Percentiles rank a stretch among this genome's conserved stretches.
These are phyloP conservation scores for Mimachlamys varia DNA, from an alignment of 2,888 invertebrate species.

Conservation along the genomic window DNA sequence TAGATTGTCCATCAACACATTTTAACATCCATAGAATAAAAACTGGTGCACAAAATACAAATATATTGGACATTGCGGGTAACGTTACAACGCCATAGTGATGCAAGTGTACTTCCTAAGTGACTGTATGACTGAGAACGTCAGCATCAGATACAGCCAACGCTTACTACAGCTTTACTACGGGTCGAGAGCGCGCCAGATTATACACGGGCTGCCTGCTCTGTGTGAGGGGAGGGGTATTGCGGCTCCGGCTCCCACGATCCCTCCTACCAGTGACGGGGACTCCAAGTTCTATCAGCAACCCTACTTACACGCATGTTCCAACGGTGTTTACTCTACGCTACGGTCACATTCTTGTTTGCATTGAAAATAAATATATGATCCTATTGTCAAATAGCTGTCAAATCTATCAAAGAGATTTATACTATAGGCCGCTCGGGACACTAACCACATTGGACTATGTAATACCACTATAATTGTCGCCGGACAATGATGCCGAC, in stretches of 20 bases:
- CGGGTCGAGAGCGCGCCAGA: constrained; percentile 34
- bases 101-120: constrained; percentile 29
- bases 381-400: constrained; percentile 27
- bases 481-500: neutral
- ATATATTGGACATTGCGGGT: constrained; percentile 27
- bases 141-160: constrained; percentile 9
- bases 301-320: constrained; percentile 23
- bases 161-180: constrained; percentile 31
- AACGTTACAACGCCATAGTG: constrained; percentile 20
- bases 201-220: constrained; percentile 26
- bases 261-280: constrained; percentile 26
- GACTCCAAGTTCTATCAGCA: neutral
- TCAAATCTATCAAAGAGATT: neutral
- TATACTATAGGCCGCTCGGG: neutral
- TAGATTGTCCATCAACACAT: constrained; percentile 24
- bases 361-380: neutral
- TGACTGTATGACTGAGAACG: constrained; percentile 1
- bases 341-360: constrained; percentile 29
- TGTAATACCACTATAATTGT: neutral
- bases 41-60: constrained; percentile 15
- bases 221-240: constrained; percentile 25
- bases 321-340: neutral
- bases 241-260: neutral
- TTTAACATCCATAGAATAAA: constrained; percentile 21
- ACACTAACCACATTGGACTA: neutral